Conservation (phyloP, 2,888 invertebrate genomes). For the Conomelus anceps region DNA sequence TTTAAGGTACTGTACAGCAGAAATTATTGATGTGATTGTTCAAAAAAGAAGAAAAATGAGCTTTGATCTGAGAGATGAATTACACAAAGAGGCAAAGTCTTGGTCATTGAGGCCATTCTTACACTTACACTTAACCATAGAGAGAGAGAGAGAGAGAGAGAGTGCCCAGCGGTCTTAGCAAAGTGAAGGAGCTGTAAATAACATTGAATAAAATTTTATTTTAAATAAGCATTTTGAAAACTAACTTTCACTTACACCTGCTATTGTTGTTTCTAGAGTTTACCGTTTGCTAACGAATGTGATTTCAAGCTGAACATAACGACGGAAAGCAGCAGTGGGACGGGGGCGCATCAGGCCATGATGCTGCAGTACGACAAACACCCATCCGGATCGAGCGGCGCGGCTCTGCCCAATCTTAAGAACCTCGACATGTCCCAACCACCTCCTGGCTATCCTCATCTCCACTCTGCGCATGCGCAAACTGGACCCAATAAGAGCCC, state of each 20-base stretch:
- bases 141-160: too few relatives aligned
- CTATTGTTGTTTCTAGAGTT: constrained; percentile 45
- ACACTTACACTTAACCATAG: too few relatives aligned
- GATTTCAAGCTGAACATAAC: constrained; percentile 48
- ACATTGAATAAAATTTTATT: too few relatives aligned
- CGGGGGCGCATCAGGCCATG: background rate
- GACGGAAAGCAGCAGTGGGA: background rate
- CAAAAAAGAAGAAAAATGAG: too few relatives aligned
- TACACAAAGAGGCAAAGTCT: too few relatives aligned
- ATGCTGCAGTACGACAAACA: constrained; percentile 5
- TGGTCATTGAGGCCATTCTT: too few relatives aligned
- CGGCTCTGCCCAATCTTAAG: constrained; percentile 27
- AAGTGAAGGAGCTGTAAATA: too few relatives aligned
- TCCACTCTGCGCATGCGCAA: constrained; percentile 31
- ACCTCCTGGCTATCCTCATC: constrained; percentile 48
- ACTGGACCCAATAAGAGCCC: constrained; percentile 37
- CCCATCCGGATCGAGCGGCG: background rate
- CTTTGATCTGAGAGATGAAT: too few relatives aligned
- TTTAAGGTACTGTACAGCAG: too few relatives aligned
- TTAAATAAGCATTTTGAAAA: too few relatives aligned
- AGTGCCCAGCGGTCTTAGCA: too few relatives aligned
- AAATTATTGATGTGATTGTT: too few relatives aligned
- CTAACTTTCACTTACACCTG: background rate
- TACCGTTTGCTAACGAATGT: constrained; percentile 59
- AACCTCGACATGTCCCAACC: constrained; percentile 42